These are phyloP conservation scores for Ceryle rudis DNA, from an alignment of 2,797 vertebrate genomes.

Conservation along the genomic window DNA sequence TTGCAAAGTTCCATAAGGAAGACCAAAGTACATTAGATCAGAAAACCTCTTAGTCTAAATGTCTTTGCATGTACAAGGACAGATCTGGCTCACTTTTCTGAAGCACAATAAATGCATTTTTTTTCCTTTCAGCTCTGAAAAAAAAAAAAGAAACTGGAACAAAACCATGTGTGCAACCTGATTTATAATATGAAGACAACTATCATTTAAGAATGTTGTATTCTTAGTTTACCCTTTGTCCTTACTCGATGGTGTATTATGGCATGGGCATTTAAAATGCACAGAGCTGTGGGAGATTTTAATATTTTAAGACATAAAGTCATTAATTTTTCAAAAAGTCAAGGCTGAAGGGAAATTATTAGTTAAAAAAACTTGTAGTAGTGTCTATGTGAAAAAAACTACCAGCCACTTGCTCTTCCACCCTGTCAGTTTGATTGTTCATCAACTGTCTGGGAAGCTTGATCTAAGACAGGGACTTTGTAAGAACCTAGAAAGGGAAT, in stretches of 20 bases:
- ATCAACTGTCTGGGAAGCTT: slow-evolving; percentile 57
- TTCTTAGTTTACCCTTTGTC: slow-evolving; percentile 33
- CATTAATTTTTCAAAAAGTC: slow-evolving; percentile 80
- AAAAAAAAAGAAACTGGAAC: neutral
- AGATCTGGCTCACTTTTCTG: neutral
- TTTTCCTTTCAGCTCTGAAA: neutral
- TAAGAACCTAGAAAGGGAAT: slow-evolving; percentile 44
- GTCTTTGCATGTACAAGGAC: neutral
- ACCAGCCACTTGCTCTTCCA: slow-evolving; percentile 69
- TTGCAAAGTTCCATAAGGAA: neutral
- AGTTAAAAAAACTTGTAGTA: slow-evolving; percentile 55
- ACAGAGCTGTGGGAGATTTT: slow-evolving; percentile 52
- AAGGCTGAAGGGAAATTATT: slow-evolving; percentile 70
- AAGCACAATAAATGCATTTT: neutral
- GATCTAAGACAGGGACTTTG: slow-evolving; percentile 33
- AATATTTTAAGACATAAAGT: slow-evolving; percentile 75
- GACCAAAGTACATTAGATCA: neutral
- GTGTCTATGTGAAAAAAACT: slow-evolving; percentile 65
- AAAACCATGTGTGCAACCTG: neutral
- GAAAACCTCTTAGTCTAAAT: neutral
- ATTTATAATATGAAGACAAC: neutral
- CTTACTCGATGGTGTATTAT: slow-evolving; percentile 2
- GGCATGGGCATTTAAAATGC: slow-evolving; percentile 55
- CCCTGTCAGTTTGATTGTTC: slow-evolving; percentile 71
- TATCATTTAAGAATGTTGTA: neutral